phyloP scores from a whole-genome alignment of 2,113 vertebrate species.

The Clarias magur region DNA sequence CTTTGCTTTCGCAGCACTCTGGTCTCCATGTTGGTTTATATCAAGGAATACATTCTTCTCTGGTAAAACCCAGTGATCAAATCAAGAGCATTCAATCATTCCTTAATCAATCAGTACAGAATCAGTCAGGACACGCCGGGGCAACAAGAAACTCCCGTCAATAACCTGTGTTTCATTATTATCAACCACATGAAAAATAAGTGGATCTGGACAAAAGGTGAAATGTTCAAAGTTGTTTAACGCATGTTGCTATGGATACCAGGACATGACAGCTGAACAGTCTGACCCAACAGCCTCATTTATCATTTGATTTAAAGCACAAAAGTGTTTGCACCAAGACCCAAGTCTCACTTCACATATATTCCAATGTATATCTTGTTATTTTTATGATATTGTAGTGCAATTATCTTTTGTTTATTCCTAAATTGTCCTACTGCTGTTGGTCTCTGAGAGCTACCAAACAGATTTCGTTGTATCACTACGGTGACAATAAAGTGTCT shows the following conservation, averaged over 20 bases:
- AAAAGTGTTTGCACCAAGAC: not conserved
- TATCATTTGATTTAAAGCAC: not conserved
- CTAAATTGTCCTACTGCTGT: too few species aligned
- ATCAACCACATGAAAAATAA: not conserved
- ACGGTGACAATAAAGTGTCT: too few species aligned
- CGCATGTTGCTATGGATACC: not conserved
- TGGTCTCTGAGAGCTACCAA: too few species aligned
- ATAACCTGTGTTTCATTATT: not conserved
- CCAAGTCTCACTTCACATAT: too few species aligned
- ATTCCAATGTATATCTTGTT: too few species aligned
- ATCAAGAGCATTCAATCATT: not conserved
- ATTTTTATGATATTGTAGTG: too few species aligned
- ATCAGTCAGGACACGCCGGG: not conserved
- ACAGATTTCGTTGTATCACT: too few species aligned
- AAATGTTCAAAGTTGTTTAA: too few species aligned
- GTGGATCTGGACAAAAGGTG: not conserved
- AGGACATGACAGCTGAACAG: not conserved
- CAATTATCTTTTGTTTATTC: too few species aligned
- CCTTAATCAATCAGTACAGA: not conserved
- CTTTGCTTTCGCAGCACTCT: not conserved
- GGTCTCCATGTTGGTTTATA: not conserved
- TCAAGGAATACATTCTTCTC: not conserved
- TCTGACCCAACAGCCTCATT: not conserved
- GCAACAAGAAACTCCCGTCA: not conserved
- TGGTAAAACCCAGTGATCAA: not conserved